Evolutionary conservation across 2,113 vertebrate species (phyloP).

Genomic region (Microcebus tavaratra): DNA sequence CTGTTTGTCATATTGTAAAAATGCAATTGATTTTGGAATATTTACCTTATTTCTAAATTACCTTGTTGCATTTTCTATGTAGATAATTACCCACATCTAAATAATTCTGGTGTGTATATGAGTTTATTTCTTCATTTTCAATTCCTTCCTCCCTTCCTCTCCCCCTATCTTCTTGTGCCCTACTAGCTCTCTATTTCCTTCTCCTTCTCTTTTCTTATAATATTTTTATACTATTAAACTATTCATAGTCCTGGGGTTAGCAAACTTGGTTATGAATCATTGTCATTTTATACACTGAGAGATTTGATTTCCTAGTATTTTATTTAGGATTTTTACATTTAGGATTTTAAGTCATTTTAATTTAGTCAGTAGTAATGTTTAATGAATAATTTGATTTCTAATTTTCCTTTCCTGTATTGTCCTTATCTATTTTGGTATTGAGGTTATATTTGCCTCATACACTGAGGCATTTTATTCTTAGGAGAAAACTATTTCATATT

Average conservation of each 20-base stretch:
- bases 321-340: background rate
- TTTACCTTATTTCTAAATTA: background rate
- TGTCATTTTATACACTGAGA: background rate
- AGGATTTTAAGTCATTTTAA: background rate
- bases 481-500: background rate
- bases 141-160: background rate
- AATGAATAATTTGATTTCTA: background rate
- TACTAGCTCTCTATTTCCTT: background rate
- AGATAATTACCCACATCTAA: background rate
- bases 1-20: background rate
- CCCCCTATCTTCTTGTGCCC: background rate
- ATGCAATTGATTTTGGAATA: background rate
- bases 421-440: background rate
- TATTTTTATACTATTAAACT: background rate
- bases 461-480: background rate
- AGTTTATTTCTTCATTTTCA: background rate
- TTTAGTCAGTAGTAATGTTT: background rate
- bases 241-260: background rate
- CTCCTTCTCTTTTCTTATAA: too few relatives aligned
- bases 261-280: background rate
- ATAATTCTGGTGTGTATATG: background rate
- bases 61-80: background rate
- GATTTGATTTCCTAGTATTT: background rate
- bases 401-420: background rate
- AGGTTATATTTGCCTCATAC: background rate